Evolutionary conservation across 2,797 vertebrate genomes (phyloP).

Genomic region (Prunella strophiata): DNA sequence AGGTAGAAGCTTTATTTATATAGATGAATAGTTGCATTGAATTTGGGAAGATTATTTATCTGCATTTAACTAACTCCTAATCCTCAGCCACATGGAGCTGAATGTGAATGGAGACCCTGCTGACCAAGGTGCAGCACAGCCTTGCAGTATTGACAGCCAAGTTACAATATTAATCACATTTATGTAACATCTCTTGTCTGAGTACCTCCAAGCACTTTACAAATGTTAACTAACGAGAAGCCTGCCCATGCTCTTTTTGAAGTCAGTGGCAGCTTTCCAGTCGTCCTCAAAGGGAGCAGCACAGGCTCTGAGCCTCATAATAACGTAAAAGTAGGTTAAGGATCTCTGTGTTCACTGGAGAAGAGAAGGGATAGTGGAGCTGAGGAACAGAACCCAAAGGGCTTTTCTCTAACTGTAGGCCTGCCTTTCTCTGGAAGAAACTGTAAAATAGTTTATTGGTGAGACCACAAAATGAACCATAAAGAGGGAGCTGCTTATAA

Average conservation of each 20-base stretch:
- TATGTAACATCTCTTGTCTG: constrained; percentile 42
- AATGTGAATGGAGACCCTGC: background rate
- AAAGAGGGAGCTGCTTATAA: constrained; percentile 7
- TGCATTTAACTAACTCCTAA: background rate
- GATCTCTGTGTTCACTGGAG: constrained; percentile 40
- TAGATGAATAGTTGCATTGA: background rate
- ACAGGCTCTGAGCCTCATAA: constrained; percentile 39
- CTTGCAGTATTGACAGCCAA: background rate
- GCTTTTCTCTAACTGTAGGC: constrained; percentile 6
- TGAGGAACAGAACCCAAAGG: constrained; percentile 22
- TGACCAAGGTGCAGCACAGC: background rate
- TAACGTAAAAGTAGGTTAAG: constrained; percentile 58
- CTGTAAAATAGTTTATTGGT: constrained; percentile 14
- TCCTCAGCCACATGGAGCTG: background rate
- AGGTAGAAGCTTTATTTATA: background rate
- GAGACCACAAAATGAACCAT: background rate
- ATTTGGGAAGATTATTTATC: background rate
- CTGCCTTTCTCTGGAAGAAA: constrained; percentile 22
- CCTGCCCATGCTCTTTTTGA: constrained; percentile 40
- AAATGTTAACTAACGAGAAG: constrained; percentile 6
- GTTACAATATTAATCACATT: background rate
- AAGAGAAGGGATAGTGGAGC: background rate
- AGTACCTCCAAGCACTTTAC: constrained; percentile 12
- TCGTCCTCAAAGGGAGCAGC: constrained; percentile 52
- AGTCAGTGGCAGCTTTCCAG: constrained; percentile 63